phyloP scores from a whole-genome alignment of 2,113 vertebrate species.

The Casuarius casuarius region DNA sequence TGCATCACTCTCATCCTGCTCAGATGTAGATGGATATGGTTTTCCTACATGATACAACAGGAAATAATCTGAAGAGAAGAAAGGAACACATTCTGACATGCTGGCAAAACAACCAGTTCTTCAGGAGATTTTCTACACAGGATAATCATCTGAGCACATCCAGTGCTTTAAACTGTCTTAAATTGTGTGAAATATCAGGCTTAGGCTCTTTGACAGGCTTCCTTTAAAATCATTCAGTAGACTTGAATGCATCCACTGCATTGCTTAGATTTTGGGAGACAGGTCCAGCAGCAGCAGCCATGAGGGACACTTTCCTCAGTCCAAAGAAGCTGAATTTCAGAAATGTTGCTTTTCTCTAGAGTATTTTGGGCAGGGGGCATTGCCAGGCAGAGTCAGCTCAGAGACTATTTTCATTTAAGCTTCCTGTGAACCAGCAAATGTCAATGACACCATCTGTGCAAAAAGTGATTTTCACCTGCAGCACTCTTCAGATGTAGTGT shows the following conservation, averaged over 20 bases:
- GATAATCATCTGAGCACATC: background rate
- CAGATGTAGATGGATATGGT: background rate
- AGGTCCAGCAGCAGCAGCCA: background rate
- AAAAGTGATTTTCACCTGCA: constrained; percentile 7
- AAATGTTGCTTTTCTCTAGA: background rate
- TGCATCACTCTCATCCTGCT: background rate
- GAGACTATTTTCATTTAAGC: background rate
- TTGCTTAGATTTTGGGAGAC: constrained; percentile 25
- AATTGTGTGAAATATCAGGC: background rate
- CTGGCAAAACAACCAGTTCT: background rate
- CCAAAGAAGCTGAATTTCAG: background rate
- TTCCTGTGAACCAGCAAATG: background rate
- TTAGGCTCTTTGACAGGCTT: constrained; percentile 43
- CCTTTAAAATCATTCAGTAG: constrained; percentile 31
- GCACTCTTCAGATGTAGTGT: background rate
- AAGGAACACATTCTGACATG: background rate
- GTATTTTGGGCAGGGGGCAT: background rate
- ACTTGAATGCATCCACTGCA: background rate
- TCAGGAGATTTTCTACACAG: background rate
- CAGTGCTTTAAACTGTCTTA: constrained; percentile 3
- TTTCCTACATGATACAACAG: background rate
- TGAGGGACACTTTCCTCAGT: background rate
- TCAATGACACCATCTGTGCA: background rate
- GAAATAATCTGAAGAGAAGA: background rate
- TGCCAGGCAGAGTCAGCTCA: background rate